Conservation (phyloP, 2,113 vertebrate genomes). For the Scomber colias region DNA sequence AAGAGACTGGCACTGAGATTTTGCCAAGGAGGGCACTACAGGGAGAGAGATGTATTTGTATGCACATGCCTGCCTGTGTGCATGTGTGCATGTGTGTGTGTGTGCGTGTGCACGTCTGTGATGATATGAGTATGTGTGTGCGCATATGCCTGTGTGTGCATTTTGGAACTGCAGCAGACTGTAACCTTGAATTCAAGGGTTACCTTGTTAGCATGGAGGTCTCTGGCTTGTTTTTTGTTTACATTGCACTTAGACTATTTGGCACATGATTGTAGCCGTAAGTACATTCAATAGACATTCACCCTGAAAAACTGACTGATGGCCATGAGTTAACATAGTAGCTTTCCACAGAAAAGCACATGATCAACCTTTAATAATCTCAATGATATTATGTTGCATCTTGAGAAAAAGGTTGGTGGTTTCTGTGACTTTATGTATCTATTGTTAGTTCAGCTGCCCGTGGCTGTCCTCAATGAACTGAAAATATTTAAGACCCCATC, state of each 20-base stretch:
- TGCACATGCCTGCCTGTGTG: conserved; percentile 39
- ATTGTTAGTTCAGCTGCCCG: not conserved
- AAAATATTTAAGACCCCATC: not conserved
- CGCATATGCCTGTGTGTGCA: conserved; percentile 42
- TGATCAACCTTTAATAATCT: not conserved
- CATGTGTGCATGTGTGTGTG: conserved; percentile 31
- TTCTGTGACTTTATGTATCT: not conserved
- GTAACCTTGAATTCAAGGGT: conserved; percentile 75
- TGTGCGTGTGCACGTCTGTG: conserved; percentile 27
- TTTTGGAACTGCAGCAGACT: conserved; percentile 43
- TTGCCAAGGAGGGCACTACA: conserved; percentile 69
- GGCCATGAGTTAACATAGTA: not conserved
- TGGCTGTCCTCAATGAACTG: not conserved
- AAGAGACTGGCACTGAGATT: conserved; percentile 79
- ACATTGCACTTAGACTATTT: conserved; percentile 49
- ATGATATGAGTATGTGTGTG: conserved; percentile 4
- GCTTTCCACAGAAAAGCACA: not conserved
- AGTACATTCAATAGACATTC: conserved; percentile 29
- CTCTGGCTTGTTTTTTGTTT: conserved; percentile 59
- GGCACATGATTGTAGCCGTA: conserved; percentile 13
- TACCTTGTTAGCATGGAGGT: conserved; percentile 60
- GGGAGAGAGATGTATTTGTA: conserved; percentile 53
- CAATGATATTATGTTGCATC: not conserved
- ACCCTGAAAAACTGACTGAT: conserved; percentile 24
- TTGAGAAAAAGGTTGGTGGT: not conserved